Percentiles rank a stretch among this genome's conserved stretches.
phyloP scores from a whole-genome alignment of 1,140 invertebrate species.

The Heliconius congener region DNA sequence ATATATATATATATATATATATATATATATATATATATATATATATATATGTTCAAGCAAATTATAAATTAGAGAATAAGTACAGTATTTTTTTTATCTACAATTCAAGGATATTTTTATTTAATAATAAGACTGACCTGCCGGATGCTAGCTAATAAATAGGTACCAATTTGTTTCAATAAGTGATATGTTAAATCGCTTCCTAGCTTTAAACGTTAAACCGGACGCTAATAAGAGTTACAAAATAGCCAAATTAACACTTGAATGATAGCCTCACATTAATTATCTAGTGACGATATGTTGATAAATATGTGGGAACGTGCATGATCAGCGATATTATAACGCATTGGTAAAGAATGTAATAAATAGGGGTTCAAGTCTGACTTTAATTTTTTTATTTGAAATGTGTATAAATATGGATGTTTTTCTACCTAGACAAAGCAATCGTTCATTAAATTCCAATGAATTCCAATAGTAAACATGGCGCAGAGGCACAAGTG shows the following conservation, averaged over 20 bases:
- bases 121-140: background rate
- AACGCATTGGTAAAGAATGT: background rate
- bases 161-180: slow-evolving; percentile 32
- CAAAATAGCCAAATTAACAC: slow-evolving; percentile 32
- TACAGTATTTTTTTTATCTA: background rate
- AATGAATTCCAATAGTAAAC: too few species aligned
- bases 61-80: background rate
- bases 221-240: slow-evolving; percentile 21
- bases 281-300: slow-evolving; percentile 20
- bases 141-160: slow-evolving; percentile 30
- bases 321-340: background rate
- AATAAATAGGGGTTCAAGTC: background rate
- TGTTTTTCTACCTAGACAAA: too few species aligned
- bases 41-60: background rate
- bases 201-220: slow-evolving; percentile 23
- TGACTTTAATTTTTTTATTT: too few species aligned
- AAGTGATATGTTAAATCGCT: slow-evolving; percentile 29
- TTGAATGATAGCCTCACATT: slow-evolving; percentile 30
- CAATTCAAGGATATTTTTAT: slow-evolving; percentile 7
- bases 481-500: too few species aligned
- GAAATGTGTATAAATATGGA: too few species aligned
- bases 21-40: too few species aligned
- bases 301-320: background rate
- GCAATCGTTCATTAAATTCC: too few species aligned
- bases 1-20: too few species aligned